Evolutionary conservation across 64 coral and sea anemone genomes (phyloP), one percentile per base, ranked within the genome.

Genomic region (Platygyra sinensis): DNA sequence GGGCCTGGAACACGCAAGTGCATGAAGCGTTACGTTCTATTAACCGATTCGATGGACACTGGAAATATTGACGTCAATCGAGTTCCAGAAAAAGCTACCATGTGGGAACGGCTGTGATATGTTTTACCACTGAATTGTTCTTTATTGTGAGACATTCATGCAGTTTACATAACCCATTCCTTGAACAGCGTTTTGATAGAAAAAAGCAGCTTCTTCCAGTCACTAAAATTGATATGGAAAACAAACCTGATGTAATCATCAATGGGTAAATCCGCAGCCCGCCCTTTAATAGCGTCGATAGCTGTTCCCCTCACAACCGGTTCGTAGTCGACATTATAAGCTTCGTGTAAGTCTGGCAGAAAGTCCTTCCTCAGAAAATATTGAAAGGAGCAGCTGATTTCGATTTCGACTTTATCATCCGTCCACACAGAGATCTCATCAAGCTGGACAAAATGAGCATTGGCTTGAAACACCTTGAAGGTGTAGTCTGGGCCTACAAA

Each of bases 401-500:
- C 75, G 8, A 94, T 87, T 67, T 94, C 96, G 8, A 98, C 20
- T 49, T 98, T 98, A 55, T 98, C 96, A 9, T 73, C 76, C 15
- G 96, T 92, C 52, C 62, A 94, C 3, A 86, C 82, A n/a, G 86
- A 75, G 32, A 98, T 81, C 27, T 92, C 60, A 42, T 80, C 71
- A 30, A 94, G 54, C 16, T 86, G 38, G 18, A 86, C 89, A 60
- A 94, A 92, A 52, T 98, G 96, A 1, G 93, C 96, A 67, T 98
- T 82, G 19, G 96, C 79, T 28, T 60, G 86, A 54, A 94, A 98
- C 3, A 67, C 17, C 76, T 98, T 98, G 83, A 98, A 98, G 2
- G 92, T 92, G 89, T 89, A 98, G 46, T 98, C 96, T 3, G 96
- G 96, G 4, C 96, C 96, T 32, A 98, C 73, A 59, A 94, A 91